phyloP scores from a whole-genome alignment of 2,797 vertebrate species.

The Brotula barbata region DNA sequence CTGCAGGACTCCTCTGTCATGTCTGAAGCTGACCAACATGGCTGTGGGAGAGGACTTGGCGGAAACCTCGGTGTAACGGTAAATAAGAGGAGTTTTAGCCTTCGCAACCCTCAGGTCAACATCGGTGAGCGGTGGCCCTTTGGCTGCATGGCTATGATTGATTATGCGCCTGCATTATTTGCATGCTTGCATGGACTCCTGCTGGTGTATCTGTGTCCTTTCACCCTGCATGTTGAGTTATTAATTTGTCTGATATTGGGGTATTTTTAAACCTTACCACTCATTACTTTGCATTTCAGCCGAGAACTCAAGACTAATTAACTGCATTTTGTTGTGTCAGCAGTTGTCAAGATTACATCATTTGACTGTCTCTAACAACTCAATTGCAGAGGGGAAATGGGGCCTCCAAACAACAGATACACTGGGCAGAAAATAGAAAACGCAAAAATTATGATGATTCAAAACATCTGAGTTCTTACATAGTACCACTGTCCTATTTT shows the following conservation, averaged over 20 bases:
- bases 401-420: background rate
- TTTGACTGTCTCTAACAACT: background rate
- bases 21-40: slow-evolving; percentile 33
- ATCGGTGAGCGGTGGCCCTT: background rate
- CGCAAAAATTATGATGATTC: slow-evolving; percentile 11
- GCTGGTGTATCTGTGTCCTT: slow-evolving; percentile 14
- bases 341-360: background rate
- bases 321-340: slow-evolving; percentile 8
- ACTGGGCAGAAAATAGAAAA: slow-evolving; percentile 12
- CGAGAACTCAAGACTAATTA: slow-evolving; percentile 12
- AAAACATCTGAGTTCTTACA: slow-evolving; percentile 12
- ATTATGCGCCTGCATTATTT: slow-evolving; percentile 5
- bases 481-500: slow-evolving; percentile 14
- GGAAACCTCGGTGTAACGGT: slow-evolving; percentile 15
- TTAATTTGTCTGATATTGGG: slow-evolving; percentile 26
- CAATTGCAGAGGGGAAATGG: background rate
- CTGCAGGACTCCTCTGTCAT: slow-evolving; percentile 35
- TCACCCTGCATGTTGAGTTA: background rate
- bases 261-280: slow-evolving; percentile 17
- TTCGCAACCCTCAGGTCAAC: slow-evolving; percentile 12
- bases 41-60: slow-evolving; percentile 5
- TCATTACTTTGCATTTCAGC: slow-evolving; percentile 17
- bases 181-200: slow-evolving; percentile 1
- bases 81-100: slow-evolving; percentile 7
- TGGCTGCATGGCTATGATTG: slow-evolving; percentile 11